Evolutionary conservation across 2,797 vertebrate species (phyloP).

Genomic region (Aotus griseimembra): DNA sequence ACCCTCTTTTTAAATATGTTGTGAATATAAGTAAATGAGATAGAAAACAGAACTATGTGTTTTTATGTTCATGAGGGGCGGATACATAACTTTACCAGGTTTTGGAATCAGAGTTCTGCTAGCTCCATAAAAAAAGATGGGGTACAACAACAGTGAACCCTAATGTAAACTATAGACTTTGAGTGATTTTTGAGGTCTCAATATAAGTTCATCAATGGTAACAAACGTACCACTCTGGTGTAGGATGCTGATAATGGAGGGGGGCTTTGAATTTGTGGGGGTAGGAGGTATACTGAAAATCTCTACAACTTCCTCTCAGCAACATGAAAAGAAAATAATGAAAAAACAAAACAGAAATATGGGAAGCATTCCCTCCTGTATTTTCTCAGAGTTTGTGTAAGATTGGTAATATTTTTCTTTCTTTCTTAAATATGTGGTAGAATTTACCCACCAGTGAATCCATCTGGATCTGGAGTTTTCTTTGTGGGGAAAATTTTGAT

Average conservation of each 20-base stretch:
- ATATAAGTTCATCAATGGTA: not conserved
- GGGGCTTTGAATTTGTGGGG: not conserved
- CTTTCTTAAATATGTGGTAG: not conserved
- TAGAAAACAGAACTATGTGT: too few species aligned
- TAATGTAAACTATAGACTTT: not conserved
- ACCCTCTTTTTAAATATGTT: not conserved
- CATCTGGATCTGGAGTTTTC: not conserved
- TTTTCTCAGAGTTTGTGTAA: slow-evolving; percentile 13
- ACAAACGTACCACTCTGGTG: not conserved
- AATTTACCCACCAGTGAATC: not conserved
- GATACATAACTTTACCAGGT: not conserved
- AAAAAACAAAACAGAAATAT: not conserved
- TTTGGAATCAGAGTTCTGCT: slow-evolving; percentile 12
- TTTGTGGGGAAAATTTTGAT: not conserved
- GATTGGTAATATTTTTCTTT: not conserved
- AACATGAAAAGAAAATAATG: not conserved
- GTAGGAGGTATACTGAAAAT: not conserved
- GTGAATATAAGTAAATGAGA: not conserved
- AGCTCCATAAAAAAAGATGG: not conserved
- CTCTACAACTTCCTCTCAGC: not conserved
- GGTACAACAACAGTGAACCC: not conserved
- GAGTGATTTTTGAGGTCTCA: not conserved
- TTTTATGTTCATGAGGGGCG: slow-evolving; percentile 7
- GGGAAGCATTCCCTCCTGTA: not conserved
- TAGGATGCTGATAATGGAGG: not conserved